phyloP scores from a whole-genome alignment of 2,888 invertebrate genomes.

The Tipula unca region DNA sequence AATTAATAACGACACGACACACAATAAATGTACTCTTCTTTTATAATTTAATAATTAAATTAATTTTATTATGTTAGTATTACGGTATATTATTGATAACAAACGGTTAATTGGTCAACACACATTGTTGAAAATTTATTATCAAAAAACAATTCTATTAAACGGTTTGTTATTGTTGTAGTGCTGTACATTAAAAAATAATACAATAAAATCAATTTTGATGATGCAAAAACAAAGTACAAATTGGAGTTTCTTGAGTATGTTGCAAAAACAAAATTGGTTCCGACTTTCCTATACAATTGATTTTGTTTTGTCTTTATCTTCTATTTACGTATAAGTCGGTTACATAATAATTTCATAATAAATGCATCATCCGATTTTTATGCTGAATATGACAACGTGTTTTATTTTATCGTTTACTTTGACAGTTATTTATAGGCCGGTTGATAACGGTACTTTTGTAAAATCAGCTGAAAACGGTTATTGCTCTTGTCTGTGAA shows the following conservation, averaged over 20 bases:
- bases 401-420: neutral
- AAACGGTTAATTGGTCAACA: neutral
- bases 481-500: neutral
- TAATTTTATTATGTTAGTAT: neutral
- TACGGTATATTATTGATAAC: neutral
- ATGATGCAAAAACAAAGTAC: neutral
- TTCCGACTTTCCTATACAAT: neutral
- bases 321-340: neutral
- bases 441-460: neutral
- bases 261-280: neutral
- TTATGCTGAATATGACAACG: neutral
- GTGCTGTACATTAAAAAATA: neutral
- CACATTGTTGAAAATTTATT: neutral
- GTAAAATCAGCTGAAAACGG: neutral
- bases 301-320: neutral
- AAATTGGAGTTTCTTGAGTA: neutral
- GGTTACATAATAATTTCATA: neutral
- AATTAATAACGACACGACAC: no score
- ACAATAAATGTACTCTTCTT: neutral
- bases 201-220: neutral
- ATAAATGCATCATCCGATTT: neutral
- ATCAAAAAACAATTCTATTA: neutral
- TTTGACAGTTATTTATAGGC: neutral
- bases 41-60: neutral
- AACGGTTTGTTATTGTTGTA: neutral